These are phyloP conservation scores for Pangasius mekongensis DNA, from an alignment of 2,797 vertebrate genomes.

Conservation along the genomic window DNA sequence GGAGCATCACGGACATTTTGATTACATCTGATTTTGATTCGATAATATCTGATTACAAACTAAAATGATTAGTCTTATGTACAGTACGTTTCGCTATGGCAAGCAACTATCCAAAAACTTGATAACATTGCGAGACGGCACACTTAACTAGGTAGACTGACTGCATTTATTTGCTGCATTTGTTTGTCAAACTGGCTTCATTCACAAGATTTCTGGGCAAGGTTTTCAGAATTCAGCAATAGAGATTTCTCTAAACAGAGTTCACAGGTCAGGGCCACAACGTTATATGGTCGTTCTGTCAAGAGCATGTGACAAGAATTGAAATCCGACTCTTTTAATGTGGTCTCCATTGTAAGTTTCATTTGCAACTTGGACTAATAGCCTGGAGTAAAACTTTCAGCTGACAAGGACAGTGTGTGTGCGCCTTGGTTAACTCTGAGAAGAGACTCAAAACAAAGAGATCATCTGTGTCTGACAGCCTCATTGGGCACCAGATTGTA, in stretches of 20 bases:
- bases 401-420: neutral
- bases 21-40: neutral
- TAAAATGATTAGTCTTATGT: neutral
- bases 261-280: neutral
- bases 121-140: neutral
- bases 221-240: neutral
- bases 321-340: neutral
- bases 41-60: neutral
- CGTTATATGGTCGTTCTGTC: neutral
- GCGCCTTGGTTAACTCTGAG: neutral
- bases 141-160: neutral
- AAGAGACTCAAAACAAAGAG: neutral
- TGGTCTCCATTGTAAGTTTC: neutral
- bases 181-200: neutral
- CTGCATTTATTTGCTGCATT: neutral
- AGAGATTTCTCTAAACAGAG: neutral
- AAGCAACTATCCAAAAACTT: neutral
- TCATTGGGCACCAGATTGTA: neutral
- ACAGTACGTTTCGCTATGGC: neutral
- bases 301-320: neutral
- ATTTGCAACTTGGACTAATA: neutral
- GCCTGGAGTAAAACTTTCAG: neutral
- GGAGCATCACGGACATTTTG: neutral
- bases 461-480: neutral
- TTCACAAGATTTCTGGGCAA: neutral